Percentiles rank a stretch among this genome's conserved stretches.
Conservation (phyloP, 2,888 invertebrate genomes). For the Scaeva pyrastri region DNA sequence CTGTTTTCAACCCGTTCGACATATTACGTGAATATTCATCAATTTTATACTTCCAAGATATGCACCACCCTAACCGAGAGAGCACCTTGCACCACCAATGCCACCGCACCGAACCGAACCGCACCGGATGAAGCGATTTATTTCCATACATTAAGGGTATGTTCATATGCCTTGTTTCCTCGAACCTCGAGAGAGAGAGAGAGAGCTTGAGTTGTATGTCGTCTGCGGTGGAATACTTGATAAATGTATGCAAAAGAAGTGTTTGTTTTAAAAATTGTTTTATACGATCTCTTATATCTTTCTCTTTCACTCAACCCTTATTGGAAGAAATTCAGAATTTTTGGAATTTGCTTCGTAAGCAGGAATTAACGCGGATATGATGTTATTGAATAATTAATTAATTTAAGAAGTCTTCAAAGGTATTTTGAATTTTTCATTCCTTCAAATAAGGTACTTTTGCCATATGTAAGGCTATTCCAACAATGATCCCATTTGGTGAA, state of each 20-base stretch:
- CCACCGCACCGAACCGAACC: no score
- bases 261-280: conserved; percentile 47
- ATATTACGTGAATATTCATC: conserved; percentile 67
- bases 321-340: background rate
- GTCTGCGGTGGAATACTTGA: conserved; percentile 79
- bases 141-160: conserved; percentile 23
- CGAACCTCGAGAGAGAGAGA: no score
- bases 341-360: conserved; percentile 46
- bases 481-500: background rate
- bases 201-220: conserved; percentile 78
- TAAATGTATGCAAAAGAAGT: conserved; percentile 55
- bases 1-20: conserved; percentile 31
- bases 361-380: conserved; percentile 47
- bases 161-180: conserved; percentile 8
- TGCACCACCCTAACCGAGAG: conserved; percentile 13
- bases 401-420: conserved; percentile 36
- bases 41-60: conserved; percentile 59
- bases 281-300: background rate
- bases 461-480: background rate
- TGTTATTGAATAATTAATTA: conserved; percentile 71
- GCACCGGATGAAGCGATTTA: conserved; percentile 54
- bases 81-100: no score
- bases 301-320: background rate
- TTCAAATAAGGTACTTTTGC: background rate
- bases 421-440: background rate